Percentiles rank a stretch among this genome's conserved stretches.
These are phyloP conservation scores for Sula dactylatra DNA, from an alignment of 2,113 vertebrate species.

Conservation along the genomic window DNA sequence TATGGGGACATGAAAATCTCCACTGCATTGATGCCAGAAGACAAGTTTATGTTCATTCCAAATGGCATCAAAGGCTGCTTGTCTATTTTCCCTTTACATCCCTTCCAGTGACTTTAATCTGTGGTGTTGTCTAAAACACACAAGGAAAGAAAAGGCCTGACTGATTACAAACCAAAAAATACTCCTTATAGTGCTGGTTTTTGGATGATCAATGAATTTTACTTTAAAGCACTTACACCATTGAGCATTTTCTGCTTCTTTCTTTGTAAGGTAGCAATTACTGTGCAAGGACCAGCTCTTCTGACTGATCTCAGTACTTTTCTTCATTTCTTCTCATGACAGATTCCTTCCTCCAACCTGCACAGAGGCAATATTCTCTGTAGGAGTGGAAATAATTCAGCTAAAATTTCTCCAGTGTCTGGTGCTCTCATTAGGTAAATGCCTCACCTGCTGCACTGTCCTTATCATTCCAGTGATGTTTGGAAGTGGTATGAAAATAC, in stretches of 20 bases:
- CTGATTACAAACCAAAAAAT: not conserved
- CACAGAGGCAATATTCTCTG: not conserved
- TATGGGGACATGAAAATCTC: conserved; percentile 62
- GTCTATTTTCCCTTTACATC: conserved; percentile 19
- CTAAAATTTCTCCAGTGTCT: not conserved
- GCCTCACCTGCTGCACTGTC: not conserved
- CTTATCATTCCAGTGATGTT: not conserved
- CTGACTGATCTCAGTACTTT: not conserved
- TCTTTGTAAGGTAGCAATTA: not conserved
- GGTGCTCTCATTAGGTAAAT: conserved; percentile 17
- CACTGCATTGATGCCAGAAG: conserved; percentile 42
- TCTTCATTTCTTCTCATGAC: not conserved
- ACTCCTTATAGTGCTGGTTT: not conserved
- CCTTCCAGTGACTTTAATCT: not conserved
- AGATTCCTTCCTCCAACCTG: not conserved
- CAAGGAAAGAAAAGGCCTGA: not conserved
- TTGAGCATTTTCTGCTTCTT: not conserved
- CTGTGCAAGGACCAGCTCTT: not conserved
- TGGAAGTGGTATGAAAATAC: not conserved
- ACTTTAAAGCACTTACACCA: not conserved
- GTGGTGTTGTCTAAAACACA: not conserved
- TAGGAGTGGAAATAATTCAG: not conserved
- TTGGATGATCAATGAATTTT: not conserved
- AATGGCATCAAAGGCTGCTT: conserved; percentile 38
- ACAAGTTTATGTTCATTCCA: conserved; percentile 60